Percentiles rank a stretch among this genome's conserved stretches.
These are phyloP conservation scores for Hofmannophila pseudospretella DNA, from an alignment of 2,888 invertebrate genomes.

Conservation along the genomic window DNA sequence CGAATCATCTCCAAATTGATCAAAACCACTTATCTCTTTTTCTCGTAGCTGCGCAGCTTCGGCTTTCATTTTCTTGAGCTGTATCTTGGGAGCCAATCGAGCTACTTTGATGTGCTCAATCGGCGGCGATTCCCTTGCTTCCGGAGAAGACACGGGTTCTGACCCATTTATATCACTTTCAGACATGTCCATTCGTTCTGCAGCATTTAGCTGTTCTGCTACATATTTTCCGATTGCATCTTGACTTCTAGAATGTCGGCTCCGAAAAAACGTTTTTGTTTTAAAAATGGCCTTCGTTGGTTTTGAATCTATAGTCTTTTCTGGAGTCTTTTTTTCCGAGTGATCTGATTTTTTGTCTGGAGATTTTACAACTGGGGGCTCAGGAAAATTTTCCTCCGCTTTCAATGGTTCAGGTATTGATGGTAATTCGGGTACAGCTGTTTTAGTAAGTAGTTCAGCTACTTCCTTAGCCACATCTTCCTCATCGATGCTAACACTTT, in stretches of 20 bases:
- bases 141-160: conserved; percentile 53
- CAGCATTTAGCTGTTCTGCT: conserved; percentile 68
- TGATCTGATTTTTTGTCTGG: conserved; percentile 58
- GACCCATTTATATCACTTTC: conserved; percentile 63
- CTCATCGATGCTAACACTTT: conserved; percentile 60
- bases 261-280: conserved; percentile 76
- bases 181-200: conserved; percentile 60
- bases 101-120: conserved; percentile 76
- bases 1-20: conserved; percentile 12
- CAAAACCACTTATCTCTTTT: conserved; percentile 33
- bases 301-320: conserved; percentile 32
- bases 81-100: conserved; percentile 73
- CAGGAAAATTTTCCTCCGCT: conserved; percentile 78
- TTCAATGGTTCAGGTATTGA: conserved; percentile 69
- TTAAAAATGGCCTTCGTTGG: conserved; percentile 71
- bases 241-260: conserved; percentile 73
- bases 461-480: conserved; percentile 76
- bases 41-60: conserved; percentile 59
- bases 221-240: conserved; percentile 75
- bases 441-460: conserved; percentile 79
- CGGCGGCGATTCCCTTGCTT: conserved; percentile 58
- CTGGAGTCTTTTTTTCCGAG: conserved; percentile 29
- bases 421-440: conserved; percentile 77
- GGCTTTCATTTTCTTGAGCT: conserved; percentile 72
- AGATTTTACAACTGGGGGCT: conserved; percentile 66